Base-by-base conservation (phyloP, 2,113 vertebrate genomes). In the Rhipidura dahli region DNA sequence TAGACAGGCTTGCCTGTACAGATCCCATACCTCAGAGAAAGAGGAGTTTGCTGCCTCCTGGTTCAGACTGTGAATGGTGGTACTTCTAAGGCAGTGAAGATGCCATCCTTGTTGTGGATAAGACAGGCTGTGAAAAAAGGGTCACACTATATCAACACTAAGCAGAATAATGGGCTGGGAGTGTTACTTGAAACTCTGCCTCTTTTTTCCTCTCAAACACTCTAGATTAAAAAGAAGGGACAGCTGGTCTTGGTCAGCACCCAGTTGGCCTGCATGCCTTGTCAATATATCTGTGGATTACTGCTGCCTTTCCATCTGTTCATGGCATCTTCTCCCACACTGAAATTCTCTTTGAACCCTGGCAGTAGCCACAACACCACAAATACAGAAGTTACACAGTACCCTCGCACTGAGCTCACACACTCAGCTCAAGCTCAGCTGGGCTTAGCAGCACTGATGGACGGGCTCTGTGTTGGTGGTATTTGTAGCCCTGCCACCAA, bases 231-330 rank as follows among this genome's bases (percentile, higher is more conserved):
- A 64, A 35, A 81, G 42, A 89, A 77, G 54, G 76, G 93, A 95
- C 93, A 96, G 90, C 92, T 90, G 94, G 71, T 71, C 88, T 92
- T 93, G 83, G 93, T 90, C 93, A 90, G 56, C 80, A 83, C 94
- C 80, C 93, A 81, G 79, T 87, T 96, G 95, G 92, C 80, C 80
- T 66, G 83, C 33, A 11, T 11, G 22, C 70, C 33, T 79, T 7
- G 2, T 94, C 91, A 93, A 59, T 94, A 79, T 79, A 78, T 69
- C 75, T 87, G 50, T 1, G 4, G 61, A 75, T 80, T 87, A 93
- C 87, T 93, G 89, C 93, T 91, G 87, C 57, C 87, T 86, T 96
- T 69, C 91, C 94, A 91, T 96, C 94, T 96, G 94, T 65, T 83
- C 75, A 10, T 59, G 56, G 45, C 76, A 54, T 59, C 75, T 93